Evolutionary conservation across 1,140 invertebrate genomes (phyloP).

Genomic region (Papilio glaucus): DNA sequence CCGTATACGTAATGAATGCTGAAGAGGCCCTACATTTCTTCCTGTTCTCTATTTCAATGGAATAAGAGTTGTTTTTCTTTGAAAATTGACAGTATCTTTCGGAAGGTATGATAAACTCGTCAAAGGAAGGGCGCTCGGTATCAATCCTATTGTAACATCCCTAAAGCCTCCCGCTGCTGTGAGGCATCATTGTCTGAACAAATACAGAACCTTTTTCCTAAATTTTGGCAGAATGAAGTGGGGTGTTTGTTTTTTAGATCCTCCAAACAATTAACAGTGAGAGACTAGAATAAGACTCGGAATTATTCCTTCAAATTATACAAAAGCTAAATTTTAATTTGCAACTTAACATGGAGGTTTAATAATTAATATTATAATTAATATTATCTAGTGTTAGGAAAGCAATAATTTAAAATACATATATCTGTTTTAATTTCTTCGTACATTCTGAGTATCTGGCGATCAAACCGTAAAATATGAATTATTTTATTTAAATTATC

Average conservation of each 20-base stretch:
- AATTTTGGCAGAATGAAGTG: background rate
- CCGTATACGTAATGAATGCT: conserved; percentile 43
- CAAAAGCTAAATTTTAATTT: background rate
- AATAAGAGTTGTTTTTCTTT: conserved; percentile 32
- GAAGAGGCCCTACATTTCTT: conserved; percentile 18
- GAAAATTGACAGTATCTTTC: background rate
- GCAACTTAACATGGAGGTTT: background rate
- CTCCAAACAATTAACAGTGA: background rate
- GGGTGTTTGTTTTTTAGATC: background rate
- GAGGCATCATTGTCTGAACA: conserved; percentile 42
- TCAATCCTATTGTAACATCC: conserved; percentile 44
- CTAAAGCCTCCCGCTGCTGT: conserved; percentile 42
- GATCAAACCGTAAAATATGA: no score
- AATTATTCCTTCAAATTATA: background rate
- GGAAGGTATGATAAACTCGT: conserved; percentile 42
- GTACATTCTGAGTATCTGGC: no score
- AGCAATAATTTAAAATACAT: no score
- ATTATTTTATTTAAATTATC: no score
- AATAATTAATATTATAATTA: no score
- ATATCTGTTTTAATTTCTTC: no score
- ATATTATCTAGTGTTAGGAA: no score
- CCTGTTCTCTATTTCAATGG: conserved; percentile 19
- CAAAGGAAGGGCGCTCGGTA: conserved; percentile 43
- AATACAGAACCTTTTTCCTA: conserved; percentile 24
- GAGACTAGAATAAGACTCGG: background rate